Evolutionary conservation across 2,797 vertebrate genomes (phyloP), one percentile per base, ranked within the genome.

Genomic region (Mastacembelus armatus): DNA sequence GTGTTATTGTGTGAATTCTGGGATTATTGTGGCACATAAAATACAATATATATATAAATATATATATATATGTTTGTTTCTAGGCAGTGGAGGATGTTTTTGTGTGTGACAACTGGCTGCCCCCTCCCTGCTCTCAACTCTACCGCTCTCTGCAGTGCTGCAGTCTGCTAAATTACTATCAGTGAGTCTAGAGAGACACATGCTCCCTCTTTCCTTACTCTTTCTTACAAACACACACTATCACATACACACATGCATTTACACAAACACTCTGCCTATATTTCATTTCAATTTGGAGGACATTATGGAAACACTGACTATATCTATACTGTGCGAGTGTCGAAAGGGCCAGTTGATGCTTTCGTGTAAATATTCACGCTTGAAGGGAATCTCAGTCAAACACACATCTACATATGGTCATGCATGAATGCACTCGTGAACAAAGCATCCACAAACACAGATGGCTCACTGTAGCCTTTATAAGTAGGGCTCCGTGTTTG

Each of bases 141-240:
- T 63, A 63, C 58, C 11, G 8, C 77, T 86, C 87, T 85, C 87
- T 92, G 90, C 92, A 92, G 83, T 90, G 81, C 89, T 92, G 91
- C 91, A 92, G 88, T 91, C 88, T 89, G 88, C 85, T 89, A 82
- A 89, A 90, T 88, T 87, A 90, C 87, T 89, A 90, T 89, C 86
- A 80, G 84, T 52, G 76, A 85, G 85, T 84, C 79, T 84, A 76
- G 79, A 85, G 78, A 78, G 74, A 88, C 83, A 85, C 87, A 85
- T 80, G 66, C 77, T 85, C 74, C 72, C 49, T 68, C 51, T 71
- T 64, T 74, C 67, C 30, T 39, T 45, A 30, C 19, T 32, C 35
- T 27, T 49, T 32, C 4, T n/a, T 14, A 14, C 65, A 43, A 54
- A 26, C 45, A 26, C 27, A 22, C 52, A 27, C 40, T 16, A 51